Percentiles rank a stretch among this genome's conserved stretches.
Conservation (phyloP, 2,888 invertebrate genomes). For the Nematopogon swammerdamellus region DNA sequence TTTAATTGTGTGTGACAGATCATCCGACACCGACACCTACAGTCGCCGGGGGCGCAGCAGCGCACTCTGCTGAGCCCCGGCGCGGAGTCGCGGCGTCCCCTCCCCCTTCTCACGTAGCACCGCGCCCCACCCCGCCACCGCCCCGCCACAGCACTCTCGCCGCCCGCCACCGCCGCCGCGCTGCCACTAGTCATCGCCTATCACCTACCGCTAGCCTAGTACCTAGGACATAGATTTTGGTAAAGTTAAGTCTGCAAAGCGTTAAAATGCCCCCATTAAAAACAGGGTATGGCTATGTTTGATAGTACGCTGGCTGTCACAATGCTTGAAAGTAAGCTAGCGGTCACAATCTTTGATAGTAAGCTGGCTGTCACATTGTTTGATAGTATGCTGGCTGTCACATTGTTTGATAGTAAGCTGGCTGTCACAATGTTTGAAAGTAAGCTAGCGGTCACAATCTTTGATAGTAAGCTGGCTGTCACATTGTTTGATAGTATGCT, state of each 20-base stretch:
- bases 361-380: no score
- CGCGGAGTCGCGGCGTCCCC: conserved; percentile 9
- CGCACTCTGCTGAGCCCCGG: not conserved
- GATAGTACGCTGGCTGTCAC: no score
- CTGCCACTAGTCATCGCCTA: conserved; percentile 8
- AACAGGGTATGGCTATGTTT: no score
- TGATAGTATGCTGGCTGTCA: no score
- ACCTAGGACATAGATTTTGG: conserved; percentile 1
- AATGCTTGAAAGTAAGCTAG: no score
- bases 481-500: no score
- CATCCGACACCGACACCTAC: conserved; percentile 64
- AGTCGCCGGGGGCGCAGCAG: conserved; percentile 43
- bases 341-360: no score
- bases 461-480: no score
- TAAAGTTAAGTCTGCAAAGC: not conserved
- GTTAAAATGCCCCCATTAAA: no score
- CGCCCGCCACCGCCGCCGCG: conserved; percentile 10
- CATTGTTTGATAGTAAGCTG: no score
- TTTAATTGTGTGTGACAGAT: conserved; percentile 36
- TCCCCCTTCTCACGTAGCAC: not conserved
- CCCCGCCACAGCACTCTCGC: conserved; percentile 7
- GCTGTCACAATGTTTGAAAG: no score
- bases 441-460: no score
- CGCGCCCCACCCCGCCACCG: not conserved
- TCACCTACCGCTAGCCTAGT: conserved; percentile 2